phyloP scores from a whole-genome alignment of 2,888 invertebrate genomes.

The Aspidiotus rigidus region DNA sequence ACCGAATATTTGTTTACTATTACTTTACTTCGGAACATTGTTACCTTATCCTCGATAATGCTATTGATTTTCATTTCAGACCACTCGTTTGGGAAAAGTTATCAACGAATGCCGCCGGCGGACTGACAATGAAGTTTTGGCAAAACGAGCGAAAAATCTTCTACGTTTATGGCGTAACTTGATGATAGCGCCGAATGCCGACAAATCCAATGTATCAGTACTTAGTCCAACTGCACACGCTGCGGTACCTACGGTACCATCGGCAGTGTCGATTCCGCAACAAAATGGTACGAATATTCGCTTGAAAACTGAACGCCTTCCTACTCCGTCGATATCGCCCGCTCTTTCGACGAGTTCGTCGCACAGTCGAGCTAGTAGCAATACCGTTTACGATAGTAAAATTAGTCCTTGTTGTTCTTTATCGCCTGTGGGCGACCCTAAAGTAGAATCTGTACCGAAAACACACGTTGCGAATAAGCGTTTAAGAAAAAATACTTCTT shows the following conservation, averaged over 20 bases:
- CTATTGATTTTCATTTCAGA: slow-evolving; percentile 48
- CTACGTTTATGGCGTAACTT: slow-evolving; percentile 87
- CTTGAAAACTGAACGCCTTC: slow-evolving; percentile 5
- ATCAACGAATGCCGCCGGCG: slow-evolving; percentile 85
- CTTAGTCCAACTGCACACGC: slow-evolving; percentile 36
- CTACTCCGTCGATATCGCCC: slow-evolving; percentile 23
- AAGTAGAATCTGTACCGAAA: slow-evolving; percentile 44
- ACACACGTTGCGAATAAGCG: slow-evolving; percentile 50
- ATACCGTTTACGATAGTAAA: slow-evolving; percentile 16
- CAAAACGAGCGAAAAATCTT: slow-evolving; percentile 81
- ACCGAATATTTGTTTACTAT: no score
- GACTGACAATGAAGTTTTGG: slow-evolving; percentile 72
- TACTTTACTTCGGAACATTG: no score
- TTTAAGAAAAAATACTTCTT: slow-evolving; percentile 45
- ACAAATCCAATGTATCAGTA: slow-evolving; percentile 40
- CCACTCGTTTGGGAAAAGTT: slow-evolving; percentile 87
- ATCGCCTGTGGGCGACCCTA: slow-evolving; percentile 40
- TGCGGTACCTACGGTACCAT: slow-evolving; percentile 1
- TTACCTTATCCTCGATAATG: no score
- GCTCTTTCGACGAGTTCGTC: slow-evolving; percentile 12
- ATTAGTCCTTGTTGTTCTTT: slow-evolving; percentile 32
- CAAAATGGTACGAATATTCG: slow-evolving; percentile 35
- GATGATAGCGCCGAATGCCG: slow-evolving; percentile 50
- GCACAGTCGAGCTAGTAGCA: slow-evolving; percentile 7
- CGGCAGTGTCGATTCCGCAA: slow-evolving; percentile 28